Percentiles rank a stretch among this genome's conserved stretches.
These are phyloP conservation scores for Drosophila mojavensis DNA, from an alignment of 1,140 invertebrate genomes.

Conservation along the genomic window DNA sequence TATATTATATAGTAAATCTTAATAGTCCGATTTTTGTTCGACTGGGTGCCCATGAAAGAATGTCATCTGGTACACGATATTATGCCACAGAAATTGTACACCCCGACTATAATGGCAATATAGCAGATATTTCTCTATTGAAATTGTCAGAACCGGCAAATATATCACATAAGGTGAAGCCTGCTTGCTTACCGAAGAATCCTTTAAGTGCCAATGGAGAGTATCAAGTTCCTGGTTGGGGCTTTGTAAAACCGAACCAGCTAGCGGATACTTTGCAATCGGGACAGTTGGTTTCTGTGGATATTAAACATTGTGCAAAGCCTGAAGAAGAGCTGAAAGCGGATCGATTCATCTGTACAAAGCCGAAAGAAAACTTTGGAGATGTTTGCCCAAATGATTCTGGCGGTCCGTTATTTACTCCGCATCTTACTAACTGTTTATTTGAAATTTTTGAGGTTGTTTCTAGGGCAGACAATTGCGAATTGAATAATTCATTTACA, in stretches of 20 bases:
- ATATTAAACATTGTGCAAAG: not conserved
- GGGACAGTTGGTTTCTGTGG: not conserved
- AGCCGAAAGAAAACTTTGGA: not conserved
- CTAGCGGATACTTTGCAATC: not conserved
- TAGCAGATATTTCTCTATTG: conserved; percentile 16
- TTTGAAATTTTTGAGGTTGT: conserved; percentile 13
- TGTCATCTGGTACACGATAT: not conserved
- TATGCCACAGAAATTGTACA: not conserved
- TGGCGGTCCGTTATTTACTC: conserved; percentile 26
- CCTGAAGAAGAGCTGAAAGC: not conserved
- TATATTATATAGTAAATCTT: not conserved
- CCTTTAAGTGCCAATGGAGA: too few species aligned
- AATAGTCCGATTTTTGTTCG: conserved; percentile 1
- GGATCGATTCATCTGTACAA: conserved; percentile 10
- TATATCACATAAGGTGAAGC: conserved; percentile 12
- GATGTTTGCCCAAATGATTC: conserved; percentile 22
- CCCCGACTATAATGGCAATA: not conserved
- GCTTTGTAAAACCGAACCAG: not conserved
- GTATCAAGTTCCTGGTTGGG: conserved; percentile 17
- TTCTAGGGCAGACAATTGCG: not conserved
- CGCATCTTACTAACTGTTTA: not conserved
- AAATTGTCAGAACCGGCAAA: not conserved
- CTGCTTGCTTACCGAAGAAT: conserved; percentile 5
- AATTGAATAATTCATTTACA: fast-evolving
- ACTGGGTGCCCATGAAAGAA: conserved; percentile 9